Evolutionary conservation across 2,113 vertebrate genomes (phyloP).

Genomic region (Hyperoodon ampullatus): DNA sequence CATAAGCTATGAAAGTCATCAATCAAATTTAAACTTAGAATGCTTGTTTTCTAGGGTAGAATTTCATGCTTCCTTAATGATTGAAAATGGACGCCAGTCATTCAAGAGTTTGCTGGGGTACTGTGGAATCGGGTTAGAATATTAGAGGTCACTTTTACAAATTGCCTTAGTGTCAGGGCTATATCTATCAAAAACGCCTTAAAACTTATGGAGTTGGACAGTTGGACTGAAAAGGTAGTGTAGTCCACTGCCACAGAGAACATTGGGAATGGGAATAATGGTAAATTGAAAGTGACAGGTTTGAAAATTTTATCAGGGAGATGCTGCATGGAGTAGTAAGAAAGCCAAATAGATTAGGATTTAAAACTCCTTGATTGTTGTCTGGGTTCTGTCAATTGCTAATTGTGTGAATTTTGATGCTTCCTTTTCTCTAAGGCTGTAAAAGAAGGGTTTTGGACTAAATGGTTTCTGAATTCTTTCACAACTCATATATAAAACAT

Average conservation of each 20-base stretch:
- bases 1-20: background rate
- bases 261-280: background rate
- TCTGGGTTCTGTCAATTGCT: background rate
- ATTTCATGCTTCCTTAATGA: background rate
- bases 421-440: background rate
- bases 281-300: background rate
- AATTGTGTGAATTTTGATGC: background rate
- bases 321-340: background rate
- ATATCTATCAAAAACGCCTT: background rate
- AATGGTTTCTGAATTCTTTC: background rate
- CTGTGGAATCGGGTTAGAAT: background rate
- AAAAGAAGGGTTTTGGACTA: background rate
- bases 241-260: background rate
- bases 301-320: background rate
- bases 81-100: background rate
- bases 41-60: background rate
- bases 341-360: background rate
- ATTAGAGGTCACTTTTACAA: background rate
- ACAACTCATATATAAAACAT: background rate
- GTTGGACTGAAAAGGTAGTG: background rate
- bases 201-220: background rate
- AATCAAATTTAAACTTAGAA: constrained; percentile 43
- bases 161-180: background rate
- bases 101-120: background rate
- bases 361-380: background rate